Percentiles rank a stretch among this genome's conserved stretches.
These are phyloP conservation scores for Lasioglossum morio DNA, from an alignment of 2,888 invertebrate genomes.

Conservation along the genomic window DNA sequence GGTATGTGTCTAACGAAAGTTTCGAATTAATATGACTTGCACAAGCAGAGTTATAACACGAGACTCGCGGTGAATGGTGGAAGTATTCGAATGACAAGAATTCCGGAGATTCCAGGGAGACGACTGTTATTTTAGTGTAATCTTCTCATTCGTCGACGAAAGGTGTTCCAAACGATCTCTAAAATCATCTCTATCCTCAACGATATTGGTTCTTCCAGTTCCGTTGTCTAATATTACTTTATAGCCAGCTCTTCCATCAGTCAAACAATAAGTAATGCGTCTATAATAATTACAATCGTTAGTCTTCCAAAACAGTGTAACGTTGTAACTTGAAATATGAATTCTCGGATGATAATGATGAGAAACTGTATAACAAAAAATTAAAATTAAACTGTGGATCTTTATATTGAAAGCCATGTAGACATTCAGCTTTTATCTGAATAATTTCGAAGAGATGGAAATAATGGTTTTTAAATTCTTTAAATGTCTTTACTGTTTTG, in stretches of 20 bases:
- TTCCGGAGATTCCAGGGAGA: background rate
- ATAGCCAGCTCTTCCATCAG: background rate
- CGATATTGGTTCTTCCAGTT: background rate
- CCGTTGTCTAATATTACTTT: background rate
- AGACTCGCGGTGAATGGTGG: background rate
- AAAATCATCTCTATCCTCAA: background rate
- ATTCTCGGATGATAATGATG: too few species aligned
- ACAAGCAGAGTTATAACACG: background rate
- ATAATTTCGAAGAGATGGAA: too few species aligned
- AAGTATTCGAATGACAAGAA: background rate
- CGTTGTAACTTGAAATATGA: too few species aligned
- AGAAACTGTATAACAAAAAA: too few species aligned
- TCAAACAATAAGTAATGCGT: too few species aligned
- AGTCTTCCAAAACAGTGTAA: too few species aligned
- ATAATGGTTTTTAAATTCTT: too few species aligned
- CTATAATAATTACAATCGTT: too few species aligned
- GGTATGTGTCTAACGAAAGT: background rate
- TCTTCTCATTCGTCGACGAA: background rate
- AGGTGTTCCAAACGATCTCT: background rate
- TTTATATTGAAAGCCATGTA: too few species aligned
- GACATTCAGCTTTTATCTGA: too few species aligned
- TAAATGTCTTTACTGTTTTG: too few species aligned
- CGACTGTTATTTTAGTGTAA: background rate
- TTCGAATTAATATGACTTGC: background rate
- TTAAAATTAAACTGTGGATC: too few species aligned